phyloP scores from a whole-genome alignment of 2,888 invertebrate species.

The Lasioglossum figueresi region DNA sequence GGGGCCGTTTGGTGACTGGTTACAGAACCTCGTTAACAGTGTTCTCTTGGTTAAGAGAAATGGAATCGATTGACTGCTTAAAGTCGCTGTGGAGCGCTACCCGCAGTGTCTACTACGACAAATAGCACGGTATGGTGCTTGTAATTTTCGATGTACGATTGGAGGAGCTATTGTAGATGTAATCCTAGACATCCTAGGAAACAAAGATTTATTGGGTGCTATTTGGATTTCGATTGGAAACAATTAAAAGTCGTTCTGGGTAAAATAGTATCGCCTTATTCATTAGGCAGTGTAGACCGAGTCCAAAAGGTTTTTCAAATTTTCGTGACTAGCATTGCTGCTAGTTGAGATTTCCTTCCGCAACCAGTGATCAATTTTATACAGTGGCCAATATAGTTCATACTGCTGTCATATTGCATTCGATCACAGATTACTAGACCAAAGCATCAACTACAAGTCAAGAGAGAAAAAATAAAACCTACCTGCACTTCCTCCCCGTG shows the following conservation, averaged over 20 bases:
- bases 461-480: conserved; percentile 64
- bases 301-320: not conserved
- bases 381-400: not conserved
- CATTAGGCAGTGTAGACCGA: not conserved
- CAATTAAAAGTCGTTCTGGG: not conserved
- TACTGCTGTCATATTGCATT: too few relatives aligned
- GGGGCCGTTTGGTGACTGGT: not conserved
- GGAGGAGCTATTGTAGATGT: not conserved
- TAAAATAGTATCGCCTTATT: not conserved
- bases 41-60: conserved; percentile 3
- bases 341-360: not conserved
- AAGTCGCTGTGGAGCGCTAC: not conserved
- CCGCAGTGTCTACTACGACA: not conserved
- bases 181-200: not conserved
- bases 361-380: not conserved
- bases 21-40: conserved; percentile 2
- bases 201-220: not conserved
- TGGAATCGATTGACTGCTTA: not conserved
- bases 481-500: conserved; percentile 93
- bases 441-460: not conserved
- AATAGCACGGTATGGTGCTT: not conserved
- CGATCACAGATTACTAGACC: not conserved
- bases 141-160: not conserved
- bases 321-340: not conserved
- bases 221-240: not conserved